Base-by-base conservation (phyloP, 2,888 invertebrate species). In the Pachliopta kotzebuea region DNA sequence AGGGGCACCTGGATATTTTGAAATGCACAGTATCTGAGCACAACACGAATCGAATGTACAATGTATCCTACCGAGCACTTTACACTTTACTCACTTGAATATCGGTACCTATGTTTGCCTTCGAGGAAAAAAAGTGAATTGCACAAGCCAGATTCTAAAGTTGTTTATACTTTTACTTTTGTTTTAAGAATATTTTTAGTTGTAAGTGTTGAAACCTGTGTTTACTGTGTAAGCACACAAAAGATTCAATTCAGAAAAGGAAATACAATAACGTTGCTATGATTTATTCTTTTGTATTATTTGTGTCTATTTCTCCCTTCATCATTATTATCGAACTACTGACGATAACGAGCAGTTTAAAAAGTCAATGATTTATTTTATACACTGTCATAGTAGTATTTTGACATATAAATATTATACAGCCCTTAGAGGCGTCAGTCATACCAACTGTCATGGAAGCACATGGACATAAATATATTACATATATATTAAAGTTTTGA, bases 261-360 rank as follows among this genome's bases (percentile, higher is more conserved):
- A 86, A 93, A 93, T 93, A 94, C 93, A 94, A 94, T 93, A 94
- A 94, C 93, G 94, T 94, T 94, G 94, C 94, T 93, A 93, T 93
- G 93, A 92, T 91, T 88, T 86, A 68, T 75, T 68, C n/a, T 70
- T 71, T 81, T 77, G 84, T 86, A 77, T 91, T 85, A 85, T 86
- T 88, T 76, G 66, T 71, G 57, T 60, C 18, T 45, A 56, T 61
- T 79, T 63, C 63, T 59, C 29, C 55, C 21, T 18, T 11, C 52
- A 54, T n/a, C 54, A 54, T n/a, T 59, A 17, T 59, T n/a, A 64
- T 54, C 50, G 29, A 14, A 11, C 37, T 26, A 26, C 37, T 11
- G 37, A 9, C n/a, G n/a, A n/a, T n/a, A n/a, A n/a, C n/a, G n/a
- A n/a, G n/a, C n/a, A n/a, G n/a, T n/a, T n/a, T n/a, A n/a, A n/a